Percentiles rank a stretch among this genome's conserved stretches.
Evolutionary conservation across 2,113 vertebrate genomes (phyloP).

Genomic region (Piaya cayana): DNA sequence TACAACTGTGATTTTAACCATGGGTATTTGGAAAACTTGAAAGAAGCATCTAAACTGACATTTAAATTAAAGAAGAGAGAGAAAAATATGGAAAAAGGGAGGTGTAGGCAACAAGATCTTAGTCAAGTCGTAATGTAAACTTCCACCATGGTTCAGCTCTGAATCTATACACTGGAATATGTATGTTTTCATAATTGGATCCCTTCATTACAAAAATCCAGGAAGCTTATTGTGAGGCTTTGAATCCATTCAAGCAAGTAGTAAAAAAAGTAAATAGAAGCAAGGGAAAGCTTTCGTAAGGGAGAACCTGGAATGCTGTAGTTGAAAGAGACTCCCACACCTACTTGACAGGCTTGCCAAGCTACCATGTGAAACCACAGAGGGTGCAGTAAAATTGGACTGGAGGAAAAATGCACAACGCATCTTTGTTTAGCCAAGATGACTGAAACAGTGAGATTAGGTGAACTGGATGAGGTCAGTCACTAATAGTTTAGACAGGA

Average conservation of each 20-base stretch:
- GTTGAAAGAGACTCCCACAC: not conserved
- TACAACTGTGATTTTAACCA: not conserved
- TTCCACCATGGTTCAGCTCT: not conserved
- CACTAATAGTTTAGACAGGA: constrained; percentile 33
- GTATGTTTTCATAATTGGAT: not conserved
- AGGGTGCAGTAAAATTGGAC: not conserved
- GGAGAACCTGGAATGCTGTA: not conserved
- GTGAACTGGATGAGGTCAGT: constrained; percentile 34
- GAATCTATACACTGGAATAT: not conserved
- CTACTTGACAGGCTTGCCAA: not conserved
- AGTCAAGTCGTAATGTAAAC: not conserved
- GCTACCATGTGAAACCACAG: not conserved
- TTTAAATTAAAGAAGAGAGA: fast-evolving
- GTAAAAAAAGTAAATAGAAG: not conserved
- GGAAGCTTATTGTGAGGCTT: not conserved
- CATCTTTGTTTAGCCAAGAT: not conserved
- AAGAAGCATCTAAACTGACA: fast-evolving
- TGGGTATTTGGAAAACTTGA: not conserved
- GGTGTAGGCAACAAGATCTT: not conserved
- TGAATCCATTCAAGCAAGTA: not conserved
- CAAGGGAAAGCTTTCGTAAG: not conserved
- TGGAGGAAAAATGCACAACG: not conserved
- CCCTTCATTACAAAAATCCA: not conserved
- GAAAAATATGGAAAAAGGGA: not conserved
- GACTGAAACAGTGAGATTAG: not conserved